phyloP scores from a whole-genome alignment of 2,888 invertebrate species.

The Mythimna impura region DNA sequence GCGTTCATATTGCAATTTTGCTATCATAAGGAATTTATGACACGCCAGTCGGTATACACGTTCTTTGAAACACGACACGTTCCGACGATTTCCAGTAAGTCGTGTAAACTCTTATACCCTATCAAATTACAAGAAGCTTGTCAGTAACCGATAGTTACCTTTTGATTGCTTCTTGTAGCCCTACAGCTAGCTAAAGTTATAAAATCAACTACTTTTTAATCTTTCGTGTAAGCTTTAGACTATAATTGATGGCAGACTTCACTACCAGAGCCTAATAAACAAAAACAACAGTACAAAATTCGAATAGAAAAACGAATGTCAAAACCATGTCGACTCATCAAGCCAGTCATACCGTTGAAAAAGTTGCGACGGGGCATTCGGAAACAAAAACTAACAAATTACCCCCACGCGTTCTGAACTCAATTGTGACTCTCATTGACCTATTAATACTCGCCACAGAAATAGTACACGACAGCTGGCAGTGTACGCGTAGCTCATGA shows the following conservation, averaged over 20 bases:
- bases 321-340: slow-evolving; percentile 30
- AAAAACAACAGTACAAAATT: background rate
- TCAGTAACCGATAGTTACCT: slow-evolving; percentile 3
- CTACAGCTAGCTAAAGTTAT: slow-evolving; percentile 2
- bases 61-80: background rate
- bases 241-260: slow-evolving; percentile 16
- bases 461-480: slow-evolving; percentile 59
- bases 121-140: slow-evolving; percentile 24
- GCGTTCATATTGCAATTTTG: slow-evolving; percentile 16
- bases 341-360: slow-evolving; percentile 39
- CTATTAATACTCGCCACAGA: slow-evolving; percentile 56
- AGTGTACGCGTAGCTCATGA: slow-evolving; percentile 35
- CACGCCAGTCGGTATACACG: background rate
- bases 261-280: background rate
- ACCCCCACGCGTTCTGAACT: slow-evolving; percentile 50
- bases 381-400: slow-evolving; percentile 55
- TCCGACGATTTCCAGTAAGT: background rate
- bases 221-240: slow-evolving; percentile 6
- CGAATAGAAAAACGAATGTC: slow-evolving; percentile 22
- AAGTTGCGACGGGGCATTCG: slow-evolving; percentile 43
- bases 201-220: slow-evolving; percentile 18
- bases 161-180: slow-evolving; percentile 21
- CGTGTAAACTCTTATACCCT: slow-evolving; percentile 5
- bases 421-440: slow-evolving; percentile 62
- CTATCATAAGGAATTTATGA: background rate